Percentiles rank a stretch among this genome's conserved stretches.
phyloP scores from a whole-genome alignment of 2,113 vertebrate species.

The Tragelaphus buxtoni region DNA sequence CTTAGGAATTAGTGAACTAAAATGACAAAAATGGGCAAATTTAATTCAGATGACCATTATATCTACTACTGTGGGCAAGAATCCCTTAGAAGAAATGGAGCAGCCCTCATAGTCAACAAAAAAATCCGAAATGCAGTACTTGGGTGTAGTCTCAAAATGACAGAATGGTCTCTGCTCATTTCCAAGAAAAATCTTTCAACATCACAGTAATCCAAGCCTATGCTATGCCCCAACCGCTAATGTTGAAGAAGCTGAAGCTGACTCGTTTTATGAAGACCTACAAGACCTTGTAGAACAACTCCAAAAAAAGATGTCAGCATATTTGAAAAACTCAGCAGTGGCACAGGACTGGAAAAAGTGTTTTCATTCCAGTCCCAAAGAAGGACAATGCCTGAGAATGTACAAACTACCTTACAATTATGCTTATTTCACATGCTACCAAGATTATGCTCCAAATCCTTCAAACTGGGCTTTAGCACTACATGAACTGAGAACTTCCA shows the following conservation, averaged over 20 bases:
- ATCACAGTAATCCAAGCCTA: neutral
- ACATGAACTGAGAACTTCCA: neutral
- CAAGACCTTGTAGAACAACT: neutral
- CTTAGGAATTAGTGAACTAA: neutral
- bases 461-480: neutral
- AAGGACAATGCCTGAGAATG: neutral
- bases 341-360: neutral
- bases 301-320: neutral
- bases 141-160: neutral
- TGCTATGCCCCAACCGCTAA: neutral
- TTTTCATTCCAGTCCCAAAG: neutral
- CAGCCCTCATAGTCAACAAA: neutral
- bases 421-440: neutral
- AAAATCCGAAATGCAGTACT: neutral
- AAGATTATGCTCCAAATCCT: neutral
- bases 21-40: neutral
- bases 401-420: neutral
- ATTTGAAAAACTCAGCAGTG: neutral
- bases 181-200: neutral
- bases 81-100: neutral
- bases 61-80: neutral
- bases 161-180: neutral
- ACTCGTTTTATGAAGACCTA: neutral
- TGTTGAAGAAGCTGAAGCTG: neutral
- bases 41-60: neutral